Conservation (phyloP, 2,888 invertebrate genomes). For the Nesidiocoris tenuis region DNA sequence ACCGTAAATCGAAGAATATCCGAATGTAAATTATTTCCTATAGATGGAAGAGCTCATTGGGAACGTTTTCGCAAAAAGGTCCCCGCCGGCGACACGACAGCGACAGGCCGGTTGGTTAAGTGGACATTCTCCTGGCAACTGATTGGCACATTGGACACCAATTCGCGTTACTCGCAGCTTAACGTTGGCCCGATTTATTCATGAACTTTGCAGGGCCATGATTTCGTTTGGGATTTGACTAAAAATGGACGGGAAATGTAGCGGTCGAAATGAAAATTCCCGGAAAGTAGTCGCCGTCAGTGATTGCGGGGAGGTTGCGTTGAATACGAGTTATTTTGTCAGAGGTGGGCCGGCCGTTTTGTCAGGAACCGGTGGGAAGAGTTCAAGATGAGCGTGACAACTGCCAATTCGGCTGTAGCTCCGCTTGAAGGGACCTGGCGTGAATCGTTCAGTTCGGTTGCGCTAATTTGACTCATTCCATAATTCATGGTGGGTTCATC, state of each 20-base stretch:
- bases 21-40: neutral
- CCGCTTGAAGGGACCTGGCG: too few relatives aligned
- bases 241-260: neutral
- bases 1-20: neutral
- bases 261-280: neutral
- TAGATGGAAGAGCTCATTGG: neutral
- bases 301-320: too few relatives aligned
- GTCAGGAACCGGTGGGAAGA: too few relatives aligned
- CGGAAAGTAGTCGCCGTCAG: too few relatives aligned
- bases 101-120: neutral
- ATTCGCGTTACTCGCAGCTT: neutral
- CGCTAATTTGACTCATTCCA: too few relatives aligned
- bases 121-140: constrained; percentile 28
- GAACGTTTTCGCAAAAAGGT: neutral
- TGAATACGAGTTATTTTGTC: too few relatives aligned
- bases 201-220: neutral
- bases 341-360: too few relatives aligned
- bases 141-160: constrained; percentile 12
- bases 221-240: neutral
- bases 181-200: neutral
- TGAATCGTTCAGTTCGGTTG: too few relatives aligned
- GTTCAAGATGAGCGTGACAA: too few relatives aligned
- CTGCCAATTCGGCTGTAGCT: too few relatives aligned
- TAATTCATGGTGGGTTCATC: too few relatives aligned
- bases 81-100: neutral